Evolutionary conservation across 2,888 invertebrate genomes (phyloP).

Genomic region (Heterodera filipjevi): DNA sequence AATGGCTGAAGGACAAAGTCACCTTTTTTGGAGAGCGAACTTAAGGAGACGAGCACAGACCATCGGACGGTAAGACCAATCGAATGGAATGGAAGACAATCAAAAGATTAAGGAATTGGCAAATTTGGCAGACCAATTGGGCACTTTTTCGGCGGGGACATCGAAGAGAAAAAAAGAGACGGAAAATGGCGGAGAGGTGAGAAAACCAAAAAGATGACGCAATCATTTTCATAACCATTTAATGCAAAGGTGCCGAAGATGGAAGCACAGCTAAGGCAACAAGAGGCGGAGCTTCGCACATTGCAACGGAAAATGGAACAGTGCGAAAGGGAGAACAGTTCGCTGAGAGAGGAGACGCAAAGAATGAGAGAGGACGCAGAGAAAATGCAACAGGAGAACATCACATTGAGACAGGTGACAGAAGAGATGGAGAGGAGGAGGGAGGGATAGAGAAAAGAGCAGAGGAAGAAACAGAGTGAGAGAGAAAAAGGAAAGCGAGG

Average conservation of each 20-base stretch:
- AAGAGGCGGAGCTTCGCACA: conserved; percentile 32
- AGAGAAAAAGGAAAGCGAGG: too few species aligned
- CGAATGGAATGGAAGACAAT: too few species aligned
- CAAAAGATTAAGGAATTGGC: neutral
- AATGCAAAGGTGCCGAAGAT: neutral
- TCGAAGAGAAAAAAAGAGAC: neutral
- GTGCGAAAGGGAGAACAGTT: conserved; percentile 26
- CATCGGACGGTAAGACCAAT: conserved; percentile 38
- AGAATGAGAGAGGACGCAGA: neutral
- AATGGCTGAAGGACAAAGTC: conserved; percentile 34
- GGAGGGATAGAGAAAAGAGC: neutral
- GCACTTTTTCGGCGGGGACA: neutral
- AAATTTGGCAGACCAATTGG: conserved; percentile 9
- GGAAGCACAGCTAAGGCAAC: conserved; percentile 23
- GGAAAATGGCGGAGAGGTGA: neutral
- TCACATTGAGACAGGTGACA: conserved; percentile 31
- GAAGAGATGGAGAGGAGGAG: neutral
- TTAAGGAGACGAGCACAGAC: conserved; percentile 48
- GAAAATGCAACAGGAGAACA: conserved; percentile 41
- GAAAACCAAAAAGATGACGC: neutral
- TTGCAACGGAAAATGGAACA: conserved; percentile 37
- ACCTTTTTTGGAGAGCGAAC: conserved; percentile 45
- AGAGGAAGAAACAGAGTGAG: too few species aligned
- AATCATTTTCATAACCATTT: neutral
- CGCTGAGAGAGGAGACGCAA: neutral